Percentiles rank a stretch among this genome's conserved stretches.
These are phyloP conservation scores for Python bivittatus DNA, from an alignment of 2,113 vertebrate species.

Conservation along the genomic window DNA sequence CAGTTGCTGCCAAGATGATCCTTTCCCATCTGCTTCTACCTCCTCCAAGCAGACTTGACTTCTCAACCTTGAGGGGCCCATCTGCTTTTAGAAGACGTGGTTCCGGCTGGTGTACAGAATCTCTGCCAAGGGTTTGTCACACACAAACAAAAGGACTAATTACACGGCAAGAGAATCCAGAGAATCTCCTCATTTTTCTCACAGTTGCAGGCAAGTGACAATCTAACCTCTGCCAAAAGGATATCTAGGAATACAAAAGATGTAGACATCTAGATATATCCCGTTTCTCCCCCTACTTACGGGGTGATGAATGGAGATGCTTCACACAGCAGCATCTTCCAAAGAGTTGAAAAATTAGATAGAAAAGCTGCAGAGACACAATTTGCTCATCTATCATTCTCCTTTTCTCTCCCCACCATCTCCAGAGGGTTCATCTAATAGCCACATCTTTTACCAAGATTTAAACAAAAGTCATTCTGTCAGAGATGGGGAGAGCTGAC, in stretches of 20 bases:
- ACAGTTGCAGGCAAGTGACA: not conserved
- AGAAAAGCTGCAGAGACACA: constrained; percentile 42
- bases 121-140: not conserved
- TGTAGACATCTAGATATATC: not conserved
- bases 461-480: constrained; percentile 59
- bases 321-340: constrained; percentile 48
- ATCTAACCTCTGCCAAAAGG: constrained; percentile 14
- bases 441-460: constrained; percentile 63
- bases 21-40: not conserved
- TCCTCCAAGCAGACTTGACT: not conserved
- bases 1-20: not conserved
- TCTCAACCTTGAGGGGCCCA: not conserved
- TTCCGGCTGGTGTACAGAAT: not conserved
- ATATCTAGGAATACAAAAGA: not conserved
- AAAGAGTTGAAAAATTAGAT: constrained; percentile 59
- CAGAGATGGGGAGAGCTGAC: constrained; percentile 45
- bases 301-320: constrained; percentile 51
- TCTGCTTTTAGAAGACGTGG: not conserved
- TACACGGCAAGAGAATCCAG: not conserved
- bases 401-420: constrained; percentile 44
- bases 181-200: not conserved
- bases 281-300: constrained; percentile 30
- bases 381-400: constrained; percentile 40
- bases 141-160: not conserved
- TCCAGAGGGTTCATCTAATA: constrained; percentile 38